A percentile compares a stretch with the other conserved stretches of the same genome.
These are phyloP conservation scores for Actenoides hombroni DNA, from an alignment of 2,113 vertebrate species.

Conservation along the genomic window DNA sequence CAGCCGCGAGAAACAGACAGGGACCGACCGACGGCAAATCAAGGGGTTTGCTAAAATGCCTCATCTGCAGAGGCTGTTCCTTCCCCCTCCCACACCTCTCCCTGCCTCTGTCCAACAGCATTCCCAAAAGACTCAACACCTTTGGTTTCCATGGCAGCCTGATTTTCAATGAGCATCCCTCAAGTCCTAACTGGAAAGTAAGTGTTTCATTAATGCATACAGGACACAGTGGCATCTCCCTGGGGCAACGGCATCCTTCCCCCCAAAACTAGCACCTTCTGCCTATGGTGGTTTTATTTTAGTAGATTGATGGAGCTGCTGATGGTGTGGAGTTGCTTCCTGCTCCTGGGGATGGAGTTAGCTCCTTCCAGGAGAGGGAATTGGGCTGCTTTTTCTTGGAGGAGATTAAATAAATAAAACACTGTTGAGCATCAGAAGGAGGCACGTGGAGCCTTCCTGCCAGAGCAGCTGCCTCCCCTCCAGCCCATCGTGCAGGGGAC, in stretches of 20 bases:
- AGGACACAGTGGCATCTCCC: constrained; percentile 30
- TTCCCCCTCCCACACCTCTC: neutral
- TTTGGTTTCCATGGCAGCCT: constrained; percentile 70
- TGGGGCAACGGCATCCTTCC: neutral
- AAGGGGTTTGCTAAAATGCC: neutral
- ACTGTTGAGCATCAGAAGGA: neutral
- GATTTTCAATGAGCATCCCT: constrained; percentile 69
- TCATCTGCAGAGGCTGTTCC: neutral
- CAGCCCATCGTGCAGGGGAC: neutral
- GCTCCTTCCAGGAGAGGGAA: neutral
- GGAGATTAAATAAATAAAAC: neutral
- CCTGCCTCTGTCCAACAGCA: constrained; percentile 33
- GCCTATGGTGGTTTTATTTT: neutral
- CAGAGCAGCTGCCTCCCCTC: neutral
- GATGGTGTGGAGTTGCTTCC: fast-evolving
- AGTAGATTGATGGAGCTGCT: neutral
- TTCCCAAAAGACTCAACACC: constrained; percentile 69
- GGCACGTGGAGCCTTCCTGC: fast-evolving
- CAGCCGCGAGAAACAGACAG: neutral
- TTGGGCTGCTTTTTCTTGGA: neutral
- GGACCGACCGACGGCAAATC: fast-evolving
- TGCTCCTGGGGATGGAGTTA: neutral
- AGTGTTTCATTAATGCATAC: constrained; percentile 56
- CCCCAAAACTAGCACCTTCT: neutral
- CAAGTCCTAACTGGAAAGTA: constrained; percentile 40